A percentile compares a stretch with the other conserved stretches of the same genome.
Conservation (phyloP, 1,140 invertebrate species). For the Lasioglossum baleicum region DNA sequence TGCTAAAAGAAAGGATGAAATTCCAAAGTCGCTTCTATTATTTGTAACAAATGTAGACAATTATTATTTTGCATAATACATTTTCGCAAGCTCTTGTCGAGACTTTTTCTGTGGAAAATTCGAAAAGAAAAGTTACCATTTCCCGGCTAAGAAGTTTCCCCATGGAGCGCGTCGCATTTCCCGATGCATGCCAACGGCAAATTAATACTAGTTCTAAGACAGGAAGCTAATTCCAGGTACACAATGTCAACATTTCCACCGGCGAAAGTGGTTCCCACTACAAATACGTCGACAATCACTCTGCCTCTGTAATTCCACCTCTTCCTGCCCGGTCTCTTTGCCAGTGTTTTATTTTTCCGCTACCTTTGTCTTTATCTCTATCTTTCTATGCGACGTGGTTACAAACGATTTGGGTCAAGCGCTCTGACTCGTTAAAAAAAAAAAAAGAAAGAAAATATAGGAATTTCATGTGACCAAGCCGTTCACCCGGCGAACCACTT, state of each 20-base stretch:
- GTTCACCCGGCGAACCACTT: slow-evolving; percentile 2
- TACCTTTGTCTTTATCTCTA: slow-evolving; percentile 37
- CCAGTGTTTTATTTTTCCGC: slow-evolving; percentile 35
- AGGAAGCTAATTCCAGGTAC: slow-evolving; percentile 9
- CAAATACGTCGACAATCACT: slow-evolving; percentile 35
- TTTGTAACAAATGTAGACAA: too few species aligned
- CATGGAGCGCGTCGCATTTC: too few species aligned
- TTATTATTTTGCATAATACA: too few species aligned
- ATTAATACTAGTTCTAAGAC: too few species aligned
- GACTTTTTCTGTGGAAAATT: too few species aligned
- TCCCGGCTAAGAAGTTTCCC: too few species aligned
- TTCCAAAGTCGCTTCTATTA: too few species aligned
- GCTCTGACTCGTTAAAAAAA: slow-evolving; percentile 30
- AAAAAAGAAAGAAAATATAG: slow-evolving; percentile 12
- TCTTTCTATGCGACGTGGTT: slow-evolving; percentile 17
- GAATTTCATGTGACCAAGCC: slow-evolving; percentile 26
- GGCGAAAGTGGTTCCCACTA: slow-evolving; percentile 34
- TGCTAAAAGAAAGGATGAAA: too few species aligned
- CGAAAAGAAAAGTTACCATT: too few species aligned
- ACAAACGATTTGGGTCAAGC: slow-evolving; percentile 44
- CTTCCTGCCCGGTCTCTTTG: slow-evolving; percentile 17
- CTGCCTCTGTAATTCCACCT: slow-evolving; percentile 33
- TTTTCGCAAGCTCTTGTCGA: too few species aligned
- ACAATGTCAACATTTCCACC: slow-evolving; percentile 19
- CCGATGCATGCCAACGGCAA: too few species aligned